Evolutionary conservation across 1,140 invertebrate species (phyloP).

Genomic region (Harpegnathos saltator): DNA sequence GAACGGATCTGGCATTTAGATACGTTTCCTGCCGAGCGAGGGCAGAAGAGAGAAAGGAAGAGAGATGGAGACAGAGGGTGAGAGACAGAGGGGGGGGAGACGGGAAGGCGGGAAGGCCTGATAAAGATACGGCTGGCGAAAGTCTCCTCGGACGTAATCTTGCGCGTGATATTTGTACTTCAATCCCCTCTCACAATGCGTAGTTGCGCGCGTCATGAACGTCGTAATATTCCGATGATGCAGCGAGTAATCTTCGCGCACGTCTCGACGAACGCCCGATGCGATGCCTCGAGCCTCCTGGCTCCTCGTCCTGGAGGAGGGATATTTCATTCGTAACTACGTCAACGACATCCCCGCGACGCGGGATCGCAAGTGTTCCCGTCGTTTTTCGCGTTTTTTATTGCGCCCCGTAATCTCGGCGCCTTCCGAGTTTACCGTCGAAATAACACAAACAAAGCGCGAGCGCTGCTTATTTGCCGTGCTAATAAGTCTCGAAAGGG

Average conservation of each 20-base stretch:
- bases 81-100: no score
- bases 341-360: conserved; percentile 17
- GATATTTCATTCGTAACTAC: conserved; percentile 29
- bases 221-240: not conserved
- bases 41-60: not conserved
- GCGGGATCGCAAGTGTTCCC: conserved; percentile 34
- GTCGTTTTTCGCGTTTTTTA: conserved; percentile 41
- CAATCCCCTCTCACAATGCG: not conserved
- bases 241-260: not conserved
- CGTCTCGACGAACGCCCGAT: not conserved
- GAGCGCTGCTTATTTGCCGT: conserved; percentile 47
- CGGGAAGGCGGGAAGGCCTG: not conserved
- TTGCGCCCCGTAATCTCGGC: conserved; percentile 42
- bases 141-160: conserved; percentile 6
- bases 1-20: conserved; percentile 55
- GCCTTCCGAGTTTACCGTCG: conserved; percentile 39
- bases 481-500: conserved; percentile 60
- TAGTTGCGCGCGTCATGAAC: not conserved
- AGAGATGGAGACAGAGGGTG: not conserved
- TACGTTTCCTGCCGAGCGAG: not conserved
- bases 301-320: not conserved
- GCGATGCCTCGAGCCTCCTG: conserved; percentile 3
- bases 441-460: conserved; percentile 43
- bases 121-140: conserved; percentile 6
- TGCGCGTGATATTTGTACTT: not conserved